Evolutionary conservation across 2,113 vertebrate species (phyloP), one percentile per base, ranked within the genome.

Genomic region (Microtus ochrogaster): DNA sequence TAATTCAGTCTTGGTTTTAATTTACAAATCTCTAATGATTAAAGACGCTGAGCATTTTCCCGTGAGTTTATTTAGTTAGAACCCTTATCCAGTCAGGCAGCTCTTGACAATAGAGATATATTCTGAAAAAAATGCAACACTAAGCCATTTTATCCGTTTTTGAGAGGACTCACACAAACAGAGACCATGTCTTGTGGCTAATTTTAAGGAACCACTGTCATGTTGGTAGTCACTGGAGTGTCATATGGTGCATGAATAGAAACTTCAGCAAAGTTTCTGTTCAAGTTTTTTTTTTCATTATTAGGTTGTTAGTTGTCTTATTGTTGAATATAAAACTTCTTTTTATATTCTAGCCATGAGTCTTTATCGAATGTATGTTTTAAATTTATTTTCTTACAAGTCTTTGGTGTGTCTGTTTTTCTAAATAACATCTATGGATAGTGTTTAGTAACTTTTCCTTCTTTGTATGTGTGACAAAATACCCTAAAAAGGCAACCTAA

Each of bases 1-100:
- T 52, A 74, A 33, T 10, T 94, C 49, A 55, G 82, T 92, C 81
- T 94, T 28, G 26, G n/a, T 89, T 88, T 88, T 89, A 47, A 72
- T 93, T 90, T 82, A 49, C 14, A 86, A 36, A 89, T 92, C 8
- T 44, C 52, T 36, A 70, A 76, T 82, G 66, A 86, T 47, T 73
- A 66, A 89, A 63, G 19, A 65, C 19, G 13, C 8, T 24, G 26
- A 82, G 0, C 26, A 28, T 72, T 58, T 78, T 78, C 63, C 22
- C 39, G 58, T 77, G 16, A 19, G 7, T 84, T 94, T 89, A 81
- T 89, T 76, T 85, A 47, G 10, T 76, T 85, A 47, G 10, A 93
- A 81, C 85, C 78, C 16, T 28, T 49, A 4, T 55, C 24, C 4
- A 79, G 5, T 24, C 47, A 76, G 14, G 21, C 14, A 44, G 19